Percentiles rank a stretch among this genome's conserved stretches.
Conservation (phyloP, 1,140 invertebrate species). For the Ostrea denselamellosa region DNA sequence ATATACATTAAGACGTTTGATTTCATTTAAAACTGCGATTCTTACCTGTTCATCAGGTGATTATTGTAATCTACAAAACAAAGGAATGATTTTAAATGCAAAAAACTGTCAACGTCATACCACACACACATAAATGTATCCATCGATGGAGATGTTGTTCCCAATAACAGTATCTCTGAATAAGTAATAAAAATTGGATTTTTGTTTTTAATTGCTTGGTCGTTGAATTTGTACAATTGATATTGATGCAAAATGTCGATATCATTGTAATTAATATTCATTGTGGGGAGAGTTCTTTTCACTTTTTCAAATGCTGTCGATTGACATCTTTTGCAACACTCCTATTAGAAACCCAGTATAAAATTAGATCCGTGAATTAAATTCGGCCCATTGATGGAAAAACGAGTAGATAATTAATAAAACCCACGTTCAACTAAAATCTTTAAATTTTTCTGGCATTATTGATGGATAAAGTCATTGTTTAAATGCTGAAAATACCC, state of each 20-base stretch:
- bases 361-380: background rate
- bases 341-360: background rate
- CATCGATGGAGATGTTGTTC: background rate
- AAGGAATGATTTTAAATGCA: conserved; percentile 9
- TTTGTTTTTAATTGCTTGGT: background rate
- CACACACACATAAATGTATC: background rate
- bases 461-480: too few relatives aligned
- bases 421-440: conserved; percentile 8
- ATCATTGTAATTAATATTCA: conserved; percentile 32
- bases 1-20: too few relatives aligned
- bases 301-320: conserved; percentile 1
- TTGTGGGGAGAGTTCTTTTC: background rate
- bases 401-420: conserved; percentile 30
- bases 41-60: background rate
- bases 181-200: conserved; percentile 34
- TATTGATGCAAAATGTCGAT: background rate
- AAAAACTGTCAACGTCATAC: background rate
- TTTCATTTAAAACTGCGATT: too few relatives aligned
- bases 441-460: too few relatives aligned
- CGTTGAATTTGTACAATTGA: conserved; percentile 3
- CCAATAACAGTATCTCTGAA: conserved; percentile 8
- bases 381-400: background rate
- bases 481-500: too few relatives aligned
- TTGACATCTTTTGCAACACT: conserved; percentile 7
- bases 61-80: background rate